A percentile compares a stretch with the other conserved stretches of the same genome.
phyloP scores from a whole-genome alignment of 2,113 vertebrate genomes.

The Melanerpes aurifrons region DNA sequence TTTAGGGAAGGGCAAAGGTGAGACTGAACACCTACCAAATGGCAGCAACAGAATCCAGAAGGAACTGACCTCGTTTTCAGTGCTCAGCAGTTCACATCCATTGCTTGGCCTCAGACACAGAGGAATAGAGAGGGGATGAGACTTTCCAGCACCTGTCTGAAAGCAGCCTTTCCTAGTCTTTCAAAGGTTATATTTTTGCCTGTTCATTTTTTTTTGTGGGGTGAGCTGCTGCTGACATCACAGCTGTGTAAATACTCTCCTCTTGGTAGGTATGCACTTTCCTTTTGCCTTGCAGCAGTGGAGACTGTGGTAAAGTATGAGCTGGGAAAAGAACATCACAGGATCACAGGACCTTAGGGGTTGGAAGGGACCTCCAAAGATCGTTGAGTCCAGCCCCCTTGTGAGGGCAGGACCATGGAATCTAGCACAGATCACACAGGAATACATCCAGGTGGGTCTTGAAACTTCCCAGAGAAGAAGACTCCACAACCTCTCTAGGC shows the following conservation, averaged over 20 bases:
- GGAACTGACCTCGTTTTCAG: background rate
- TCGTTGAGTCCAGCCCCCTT: no score
- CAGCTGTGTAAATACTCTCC: background rate
- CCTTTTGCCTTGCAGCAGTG: background rate
- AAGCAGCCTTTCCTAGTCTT: background rate
- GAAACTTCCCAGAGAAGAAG: no score
- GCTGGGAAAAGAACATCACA: background rate
- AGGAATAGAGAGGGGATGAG: background rate
- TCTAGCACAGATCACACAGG: no score
- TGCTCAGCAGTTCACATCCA: background rate
- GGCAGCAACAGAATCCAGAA: background rate
- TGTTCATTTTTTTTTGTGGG: background rate
- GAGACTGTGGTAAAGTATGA: background rate
- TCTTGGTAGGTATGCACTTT: accelerated
- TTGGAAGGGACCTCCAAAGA: no score
- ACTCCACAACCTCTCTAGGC: no score
- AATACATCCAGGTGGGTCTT: no score
- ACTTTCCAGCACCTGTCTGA: background rate
- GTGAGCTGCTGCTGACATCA: background rate
- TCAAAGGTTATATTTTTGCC: background rate
- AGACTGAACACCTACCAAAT: background rate
- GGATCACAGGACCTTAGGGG: no score
- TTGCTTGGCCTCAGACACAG: background rate
- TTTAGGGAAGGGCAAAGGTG: background rate
- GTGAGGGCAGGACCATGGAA: no score